Evolutionary conservation across 2,888 invertebrate species (phyloP), one percentile per base, ranked within the genome.

Genomic region (Aphrophora alni): DNA sequence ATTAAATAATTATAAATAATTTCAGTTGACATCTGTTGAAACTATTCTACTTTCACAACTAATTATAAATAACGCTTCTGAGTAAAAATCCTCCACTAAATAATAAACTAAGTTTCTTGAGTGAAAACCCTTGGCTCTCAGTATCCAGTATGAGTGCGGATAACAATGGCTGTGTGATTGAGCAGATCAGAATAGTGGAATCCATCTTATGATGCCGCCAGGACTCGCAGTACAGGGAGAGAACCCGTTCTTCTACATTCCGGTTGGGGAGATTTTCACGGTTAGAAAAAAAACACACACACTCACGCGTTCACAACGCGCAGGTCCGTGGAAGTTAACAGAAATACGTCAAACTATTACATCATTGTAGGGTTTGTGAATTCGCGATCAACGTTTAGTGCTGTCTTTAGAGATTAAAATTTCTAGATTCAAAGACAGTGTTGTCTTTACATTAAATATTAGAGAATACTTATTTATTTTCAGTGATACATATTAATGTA

Each of bases 261-360:
- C 59, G 59, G 59, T 21, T 21, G 21, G 59, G 59, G 12, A 59
- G 59, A 59, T 59, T 59, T 59, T 59, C 59, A 59, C 59, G 59
- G 59, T 59, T 59, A 59, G 59, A 59, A 59, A 59, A 59, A 59
- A 59, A n/a, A n/a, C n/a, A n/a, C n/a, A n/a, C n/a, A n/a, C n/a
- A 59, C 59, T 21, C 59, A 59, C 33, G 8, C 33, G 21, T 21
- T 12, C 59, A 59, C 59, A 59, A 21, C 59, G 59, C 21, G 59
- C 59, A 59, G 59, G 59, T 59, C 59, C 59, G 21, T 59, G 21
- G 59, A 59, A 59, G 59, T 59, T 59, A 59, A 59, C 59, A 59
- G 21, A 59, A 21, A 59, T 59, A 59, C 59, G 59, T 21, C 59
- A 59, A 59, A 59, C 59, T 59, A 59, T 59, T 59, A 14, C 59